Evolutionary conservation across 1,140 invertebrate genomes (phyloP), one percentile per base, ranked within the genome.

Genomic region (Zaprionus camerounensis): DNA sequence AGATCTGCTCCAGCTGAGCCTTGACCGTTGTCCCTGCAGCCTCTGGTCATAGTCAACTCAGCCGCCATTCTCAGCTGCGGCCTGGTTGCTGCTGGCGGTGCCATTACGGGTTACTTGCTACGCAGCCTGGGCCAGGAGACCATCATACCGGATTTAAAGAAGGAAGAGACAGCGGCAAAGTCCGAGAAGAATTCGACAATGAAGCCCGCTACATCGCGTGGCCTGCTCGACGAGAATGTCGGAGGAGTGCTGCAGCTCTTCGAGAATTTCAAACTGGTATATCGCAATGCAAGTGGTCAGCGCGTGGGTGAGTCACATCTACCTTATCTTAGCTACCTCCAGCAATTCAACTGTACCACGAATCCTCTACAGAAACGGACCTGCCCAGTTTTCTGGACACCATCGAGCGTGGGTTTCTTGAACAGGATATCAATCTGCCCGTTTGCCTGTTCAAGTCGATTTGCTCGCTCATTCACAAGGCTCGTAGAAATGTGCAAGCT

Each of bases 221-320:
- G 70, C 1, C 41, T 71, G 2, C 26, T 64, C 15, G 73, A 82
- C 1, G 73, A 75, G 4, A 58, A 82, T 11, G 6, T 17, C 0
- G 20, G 7, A 31, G 55, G 5, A 59, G 31, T 36, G 2, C 34
- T 75, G 4, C 62, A 61, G 41, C 49, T 90, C 2, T 69, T 92
- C 9, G 76, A 92, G 3, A 75, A 88, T 38, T 88, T 92, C 13
- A 92, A 91, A 55, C 63, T 92, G 1, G 62, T 92, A 6, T 91
- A 92, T 58, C 80, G 65, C 56, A 92, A 92, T 34, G 71, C 65
- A 13, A 86, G 78, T 7, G 91, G 91, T 22, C 70, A 71, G 17
- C 69, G 77, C 20, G 80, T 92, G 56, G 91, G 91, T 92, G 53
- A 66, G 84, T 55, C 0, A 9, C 1, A 9, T 6, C 0, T 1